Base-by-base conservation (phyloP, 2,113 vertebrate species). In the Melanostigma gelatinosum region DNA sequence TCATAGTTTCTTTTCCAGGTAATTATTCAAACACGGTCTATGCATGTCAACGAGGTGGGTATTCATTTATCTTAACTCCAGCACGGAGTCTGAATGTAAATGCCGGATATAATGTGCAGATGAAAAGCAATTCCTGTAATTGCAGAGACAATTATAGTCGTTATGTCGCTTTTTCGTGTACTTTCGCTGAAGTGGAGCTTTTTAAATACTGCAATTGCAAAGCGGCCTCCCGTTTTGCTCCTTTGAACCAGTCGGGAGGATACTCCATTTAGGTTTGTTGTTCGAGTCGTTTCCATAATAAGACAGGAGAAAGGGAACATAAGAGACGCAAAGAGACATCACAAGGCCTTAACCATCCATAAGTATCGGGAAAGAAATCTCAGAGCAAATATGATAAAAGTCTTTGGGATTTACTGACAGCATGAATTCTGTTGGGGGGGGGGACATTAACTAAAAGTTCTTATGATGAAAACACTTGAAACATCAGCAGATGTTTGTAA, bases 401-500 rank as follows among this genome's bases (percentile, higher is more conserved):
- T 62, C 4, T 54, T 0, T 36, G 15, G 15, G 15, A 60, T 54
- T 71, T 16, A 18, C 22, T 44, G 15, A 50, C 36, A 24, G 38
- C n/a, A 6, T 46, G 44, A 46, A 46, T 16, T 46, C 44, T 15
- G 44, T 15, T 34, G 34, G 32, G 34, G 34, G 34, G 34, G 34
- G 34, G 32, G 32, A 6, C 34, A 34, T 34, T 34, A 34, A 34
- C 34, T 22, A 12, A 16, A 63, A 24, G 8, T 48, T 42, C 18
- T 24, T 20, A 34, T 20, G 13, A 60, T 80, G 42, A 57, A 48
- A 63, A 68, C 20, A 32, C 54, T 40, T 27, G 27, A 58, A 32
- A 64, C 24, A 60, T 46, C 22, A 63, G 55, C 27, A 46, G 8
- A 42, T 55, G 52, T 79, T 72, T 55, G 36, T 75, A 11, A 55